Evolutionary conservation across 2,888 invertebrate genomes (phyloP), one percentile per base, ranked within the genome.

Genomic region (Amphipoea lucens): DNA sequence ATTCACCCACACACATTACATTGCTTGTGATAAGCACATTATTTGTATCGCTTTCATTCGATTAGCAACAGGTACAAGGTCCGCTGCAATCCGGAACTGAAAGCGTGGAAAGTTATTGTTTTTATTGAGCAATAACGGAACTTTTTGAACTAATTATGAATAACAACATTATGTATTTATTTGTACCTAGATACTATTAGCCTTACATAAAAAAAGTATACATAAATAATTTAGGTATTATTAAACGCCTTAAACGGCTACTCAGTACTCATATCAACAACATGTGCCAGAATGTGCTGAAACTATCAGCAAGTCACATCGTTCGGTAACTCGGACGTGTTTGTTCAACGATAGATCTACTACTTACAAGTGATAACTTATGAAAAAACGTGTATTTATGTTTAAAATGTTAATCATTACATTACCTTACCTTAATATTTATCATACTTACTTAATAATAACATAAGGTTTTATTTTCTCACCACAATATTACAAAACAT

Each of bases 311-410:
- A 48, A 65, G 23, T 57, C 57, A 72, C 54, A 80, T 65, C 29
- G 14, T 45, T 70, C 14, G 20, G 23, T 54, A 63, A 54, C 36
- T 54, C 54, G 36, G 45, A 45, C 51, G 40, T 70, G 40, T 80
- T 79, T 54, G 63, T 79, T 36, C 45, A 71, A 48, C 20, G 48
- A 72, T 23, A 36, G 36, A 36, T 42, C n/a, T 78, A 57, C 12
- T 12, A 29, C 29, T 29, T 29, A 51, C 42, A 62, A 29, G 51
- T 51, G 17, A 20, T 45, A 42, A 78, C 62, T 63, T 36, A 14
- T 60, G 29, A 67, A 29, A 62, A 57, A 40, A 60, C 17, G 17
- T 60, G 23, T 20, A 23, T 78, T 72, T 45, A 14, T 62, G 60
- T 78, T 54, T 54, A 54, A 23, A 40, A 29, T 42, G 51, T 7